Evolutionary conservation across 30 jellyfish, hydroid and myxozoan genomes (phyloP).

Genomic region (Mastigias papua): DNA sequence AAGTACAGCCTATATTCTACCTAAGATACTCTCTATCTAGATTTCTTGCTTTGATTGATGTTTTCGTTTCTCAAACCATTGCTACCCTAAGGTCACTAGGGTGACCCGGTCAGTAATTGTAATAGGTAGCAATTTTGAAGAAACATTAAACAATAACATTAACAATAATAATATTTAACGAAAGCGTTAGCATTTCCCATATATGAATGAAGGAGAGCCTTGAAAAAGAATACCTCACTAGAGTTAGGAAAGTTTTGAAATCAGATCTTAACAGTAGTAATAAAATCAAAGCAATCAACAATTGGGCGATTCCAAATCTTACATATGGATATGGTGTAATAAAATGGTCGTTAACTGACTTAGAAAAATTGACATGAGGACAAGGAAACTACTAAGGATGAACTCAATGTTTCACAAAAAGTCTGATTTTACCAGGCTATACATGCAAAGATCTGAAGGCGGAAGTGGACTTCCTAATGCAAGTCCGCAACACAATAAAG

Average conservation of each 20-base stretch:
- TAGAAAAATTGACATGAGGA: constrained; percentile 34
- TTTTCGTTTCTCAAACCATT: no score
- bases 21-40: no score
- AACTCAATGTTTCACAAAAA: background rate
- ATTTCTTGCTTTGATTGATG: no score
- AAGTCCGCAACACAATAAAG: background rate
- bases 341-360: constrained; percentile 19
- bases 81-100: no score
- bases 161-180: no score
- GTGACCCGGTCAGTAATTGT: no score
- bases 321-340: constrained; percentile 7
- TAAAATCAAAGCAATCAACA: background rate
- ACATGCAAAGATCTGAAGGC: constrained; percentile 29
- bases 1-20: no score
- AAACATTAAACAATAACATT: background rate
- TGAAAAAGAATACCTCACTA: no score
- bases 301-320: constrained; percentile 10
- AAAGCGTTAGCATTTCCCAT: no score
- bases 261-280: background rate
- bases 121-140: background rate
- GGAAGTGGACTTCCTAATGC: constrained; percentile 30
- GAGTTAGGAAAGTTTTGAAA: no score
- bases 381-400: constrained; percentile 11
- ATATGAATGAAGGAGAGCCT: no score
- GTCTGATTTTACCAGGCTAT: constrained; percentile 16